Evolutionary conservation across 1,140 invertebrate genomes (phyloP).

Genomic region (Melitaea cinxia): DNA sequence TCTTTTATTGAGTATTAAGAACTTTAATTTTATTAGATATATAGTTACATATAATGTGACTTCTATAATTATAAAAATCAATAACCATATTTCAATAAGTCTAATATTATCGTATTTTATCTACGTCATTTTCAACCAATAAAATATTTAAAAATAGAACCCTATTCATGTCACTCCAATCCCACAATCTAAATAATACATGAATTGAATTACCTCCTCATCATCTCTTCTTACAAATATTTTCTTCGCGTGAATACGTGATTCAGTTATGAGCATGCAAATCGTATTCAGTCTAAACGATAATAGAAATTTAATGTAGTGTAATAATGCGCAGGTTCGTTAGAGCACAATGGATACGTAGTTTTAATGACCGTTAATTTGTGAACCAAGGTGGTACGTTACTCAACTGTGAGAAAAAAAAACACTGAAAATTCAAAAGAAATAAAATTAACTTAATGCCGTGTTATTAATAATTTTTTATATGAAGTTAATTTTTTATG

Average conservation of each 20-base stretch:
- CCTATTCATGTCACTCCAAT: not conserved
- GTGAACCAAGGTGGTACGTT: slow-evolving; percentile 11
- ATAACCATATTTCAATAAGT: no score
- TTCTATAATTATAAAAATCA: no score
- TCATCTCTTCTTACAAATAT: not conserved
- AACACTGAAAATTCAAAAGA: no score
- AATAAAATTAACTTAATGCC: no score
- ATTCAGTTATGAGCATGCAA: slow-evolving; percentile 10
- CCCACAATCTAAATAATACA: not conserved
- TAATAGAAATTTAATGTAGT: slow-evolving; percentile 59
- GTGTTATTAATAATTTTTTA: no score
- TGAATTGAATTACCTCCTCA: slow-evolving; percentile 6
- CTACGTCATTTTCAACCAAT: no score
- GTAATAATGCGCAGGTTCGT: slow-evolving; percentile 36
- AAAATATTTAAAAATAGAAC: not conserved
- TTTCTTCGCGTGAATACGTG: slow-evolving; percentile 6
- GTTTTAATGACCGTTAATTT: slow-evolving; percentile 32
- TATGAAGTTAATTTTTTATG: no score
- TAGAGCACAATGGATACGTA: slow-evolving; percentile 13
- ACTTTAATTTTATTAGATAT: no score
- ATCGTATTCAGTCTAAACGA: slow-evolving; percentile 23
- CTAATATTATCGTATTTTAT: no score
- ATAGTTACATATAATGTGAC: no score
- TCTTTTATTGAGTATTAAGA: no score
- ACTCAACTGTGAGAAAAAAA: not conserved